Conservation (phyloP, 92 coral and sea anemone genomes). For the Epizoanthus rinbou region DNA sequence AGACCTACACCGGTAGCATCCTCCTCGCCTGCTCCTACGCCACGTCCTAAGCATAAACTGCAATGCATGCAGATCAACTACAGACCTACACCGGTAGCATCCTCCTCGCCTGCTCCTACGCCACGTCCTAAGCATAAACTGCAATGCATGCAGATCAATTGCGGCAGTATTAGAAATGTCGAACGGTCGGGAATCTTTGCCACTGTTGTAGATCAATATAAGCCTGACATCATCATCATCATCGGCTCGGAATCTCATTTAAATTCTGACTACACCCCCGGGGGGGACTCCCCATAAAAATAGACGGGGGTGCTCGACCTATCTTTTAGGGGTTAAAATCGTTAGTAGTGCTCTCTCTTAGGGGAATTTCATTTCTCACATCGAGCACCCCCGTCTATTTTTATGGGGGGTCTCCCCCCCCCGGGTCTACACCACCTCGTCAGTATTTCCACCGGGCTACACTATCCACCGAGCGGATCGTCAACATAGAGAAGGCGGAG, state of each 20-base stretch:
- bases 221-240: not conserved
- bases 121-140: conserved; percentile 23
- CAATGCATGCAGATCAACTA: conserved; percentile 19
- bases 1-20: conserved; percentile 11
- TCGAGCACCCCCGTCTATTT: too few species aligned
- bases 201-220: conserved; percentile 15
- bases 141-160: conserved; percentile 24
- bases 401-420: too few species aligned
- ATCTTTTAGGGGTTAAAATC: too few species aligned
- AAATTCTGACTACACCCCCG: conserved; percentile 5
- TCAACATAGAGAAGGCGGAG: not conserved
- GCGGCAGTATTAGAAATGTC: conserved; percentile 29
- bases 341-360: too few species aligned
- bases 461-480: conserved; percentile 4
- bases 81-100: conserved; percentile 13
- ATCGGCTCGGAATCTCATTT: conserved; percentile 15
- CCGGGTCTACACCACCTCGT: not conserved
- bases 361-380: too few species aligned
- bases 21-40: conserved; percentile 19
- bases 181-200: conserved; percentile 17
- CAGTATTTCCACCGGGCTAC: conserved; percentile 35
- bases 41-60: conserved; percentile 21
- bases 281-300: too few species aligned
- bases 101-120: conserved; percentile 19
- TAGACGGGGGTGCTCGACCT: too few species aligned